These are phyloP conservation scores for Catocala nupta DNA, from an alignment of 2,888 invertebrate species.

Conservation along the genomic window DNA sequence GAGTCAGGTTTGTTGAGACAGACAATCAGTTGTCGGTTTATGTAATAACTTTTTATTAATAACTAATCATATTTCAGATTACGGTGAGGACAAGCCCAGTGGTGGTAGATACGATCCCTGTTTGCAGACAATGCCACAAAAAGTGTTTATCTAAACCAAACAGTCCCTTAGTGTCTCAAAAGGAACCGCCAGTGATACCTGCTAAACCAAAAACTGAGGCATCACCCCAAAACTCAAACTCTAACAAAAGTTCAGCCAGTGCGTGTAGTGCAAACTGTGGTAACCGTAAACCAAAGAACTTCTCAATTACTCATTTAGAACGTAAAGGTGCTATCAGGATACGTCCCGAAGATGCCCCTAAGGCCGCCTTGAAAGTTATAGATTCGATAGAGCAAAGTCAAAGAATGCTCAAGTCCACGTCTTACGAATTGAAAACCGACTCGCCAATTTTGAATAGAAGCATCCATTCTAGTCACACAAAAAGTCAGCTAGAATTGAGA, in stretches of 20 bases:
- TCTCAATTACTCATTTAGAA: slow-evolving; percentile 72
- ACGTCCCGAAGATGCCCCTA: slow-evolving; percentile 82
- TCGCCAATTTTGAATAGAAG: slow-evolving; percentile 76
- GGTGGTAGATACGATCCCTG: slow-evolving; percentile 90
- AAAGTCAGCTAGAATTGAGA: slow-evolving; percentile 78
- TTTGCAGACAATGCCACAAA: slow-evolving; percentile 93
- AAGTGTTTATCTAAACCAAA: slow-evolving; percentile 90
- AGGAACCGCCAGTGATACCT: slow-evolving; percentile 71
- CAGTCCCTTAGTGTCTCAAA: slow-evolving; percentile 82
- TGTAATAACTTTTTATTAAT: slow-evolving; percentile 10
- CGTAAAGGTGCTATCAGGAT: slow-evolving; percentile 83
- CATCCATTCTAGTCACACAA: slow-evolving; percentile 69
- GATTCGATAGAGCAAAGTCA: slow-evolving; percentile 85
- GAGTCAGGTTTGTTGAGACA: slow-evolving; percentile 89
- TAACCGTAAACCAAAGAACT: slow-evolving; percentile 74
- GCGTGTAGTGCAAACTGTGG: slow-evolving; percentile 78
- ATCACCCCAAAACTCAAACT: slow-evolving; percentile 77
- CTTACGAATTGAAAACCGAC: slow-evolving; percentile 81
- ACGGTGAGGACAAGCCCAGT: slow-evolving; percentile 92
- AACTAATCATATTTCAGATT: slow-evolving; percentile 84
- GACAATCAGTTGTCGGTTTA: background rate
- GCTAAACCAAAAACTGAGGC: slow-evolving; percentile 72
- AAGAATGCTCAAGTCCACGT: slow-evolving; percentile 83
- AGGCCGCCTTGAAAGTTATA: slow-evolving; percentile 80
- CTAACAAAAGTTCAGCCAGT: slow-evolving; percentile 77